Conservation (phyloP, 2,797 vertebrate genomes). For the Alexandromys oeconomus region DNA sequence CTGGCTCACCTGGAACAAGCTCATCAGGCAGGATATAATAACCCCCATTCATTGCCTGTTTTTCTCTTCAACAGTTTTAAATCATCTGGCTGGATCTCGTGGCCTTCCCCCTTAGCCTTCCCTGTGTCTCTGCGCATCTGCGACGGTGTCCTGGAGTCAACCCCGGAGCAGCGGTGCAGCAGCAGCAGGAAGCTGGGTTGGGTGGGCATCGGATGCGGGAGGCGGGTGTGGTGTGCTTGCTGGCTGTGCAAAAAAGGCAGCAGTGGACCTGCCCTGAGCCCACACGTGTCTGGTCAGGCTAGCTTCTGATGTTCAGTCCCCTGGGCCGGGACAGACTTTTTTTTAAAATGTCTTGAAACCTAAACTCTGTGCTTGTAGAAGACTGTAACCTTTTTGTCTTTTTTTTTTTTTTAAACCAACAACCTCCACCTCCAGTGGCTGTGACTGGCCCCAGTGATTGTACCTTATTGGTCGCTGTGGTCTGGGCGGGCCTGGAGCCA, state of each 20-base stretch:
- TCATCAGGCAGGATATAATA: fast-evolving
- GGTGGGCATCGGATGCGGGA: slow-evolving; percentile 71
- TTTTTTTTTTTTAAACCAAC: slow-evolving; percentile 55
- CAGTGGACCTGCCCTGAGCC: slow-evolving; percentile 77
- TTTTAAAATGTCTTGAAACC: slow-evolving; percentile 85
- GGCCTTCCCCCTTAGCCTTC: slow-evolving; percentile 82
- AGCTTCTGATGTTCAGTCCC: slow-evolving; percentile 82
- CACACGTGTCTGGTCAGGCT: slow-evolving; percentile 80
- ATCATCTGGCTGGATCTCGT: slow-evolving; percentile 79
- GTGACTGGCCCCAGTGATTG: slow-evolving; percentile 83
- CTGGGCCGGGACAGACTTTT: slow-evolving; percentile 83
- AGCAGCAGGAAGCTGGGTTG: slow-evolving; percentile 58
- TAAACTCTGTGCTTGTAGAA: slow-evolving; percentile 86
- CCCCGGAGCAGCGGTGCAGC: slow-evolving; percentile 34
- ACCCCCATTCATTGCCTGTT: neutral
- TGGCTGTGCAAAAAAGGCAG: slow-evolving; percentile 80
- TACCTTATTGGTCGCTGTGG: slow-evolving; percentile 81
- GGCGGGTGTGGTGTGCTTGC: slow-evolving; percentile 81
- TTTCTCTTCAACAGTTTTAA: slow-evolving; percentile 87
- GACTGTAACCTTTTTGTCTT: slow-evolving; percentile 80
- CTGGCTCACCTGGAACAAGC: neutral
- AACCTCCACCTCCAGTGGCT: slow-evolving; percentile 76
- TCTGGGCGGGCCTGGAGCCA: slow-evolving; percentile 85
- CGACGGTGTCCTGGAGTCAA: slow-evolving; percentile 72
- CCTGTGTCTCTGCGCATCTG: slow-evolving; percentile 80